These are phyloP conservation scores for Chesias legatella DNA, from an alignment of 2,888 invertebrate genomes.

Conservation along the genomic window DNA sequence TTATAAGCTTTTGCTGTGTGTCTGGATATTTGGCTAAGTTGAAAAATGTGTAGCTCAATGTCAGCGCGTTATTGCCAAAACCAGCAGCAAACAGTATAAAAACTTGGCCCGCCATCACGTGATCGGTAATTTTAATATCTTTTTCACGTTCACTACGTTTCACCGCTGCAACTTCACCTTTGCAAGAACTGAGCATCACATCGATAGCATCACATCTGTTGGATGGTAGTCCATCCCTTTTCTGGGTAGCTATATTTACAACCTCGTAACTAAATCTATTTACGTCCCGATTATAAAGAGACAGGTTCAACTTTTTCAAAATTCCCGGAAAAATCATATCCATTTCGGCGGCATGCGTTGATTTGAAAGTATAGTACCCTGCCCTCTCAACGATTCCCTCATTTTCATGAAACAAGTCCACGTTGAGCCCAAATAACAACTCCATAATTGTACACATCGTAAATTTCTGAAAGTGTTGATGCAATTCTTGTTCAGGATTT, in stretches of 20 bases:
- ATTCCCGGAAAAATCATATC: slow-evolving; percentile 38
- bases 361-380: slow-evolving; percentile 27
- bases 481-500: slow-evolving; percentile 31
- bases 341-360: slow-evolving; percentile 32
- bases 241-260: slow-evolving; percentile 24
- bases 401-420: slow-evolving; percentile 34
- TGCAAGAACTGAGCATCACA: slow-evolving; percentile 28
- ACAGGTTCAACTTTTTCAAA: slow-evolving; percentile 29
- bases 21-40: slow-evolving; percentile 55
- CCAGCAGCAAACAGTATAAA: slow-evolving; percentile 65
- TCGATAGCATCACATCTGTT: slow-evolving; percentile 32
- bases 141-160: slow-evolving; percentile 17
- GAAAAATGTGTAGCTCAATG: slow-evolving; percentile 50
- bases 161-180: slow-evolving; percentile 11
- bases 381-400: slow-evolving; percentile 27
- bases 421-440: slow-evolving; percentile 30
- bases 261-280: slow-evolving; percentile 33
- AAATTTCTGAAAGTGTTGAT: slow-evolving; percentile 33
- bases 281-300: slow-evolving; percentile 29
- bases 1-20: slow-evolving; percentile 48
- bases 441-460: slow-evolving; percentile 34
- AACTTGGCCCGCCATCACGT: slow-evolving; percentile 53
- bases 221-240: slow-evolving; percentile 14
- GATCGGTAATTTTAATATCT: slow-evolving; percentile 40
- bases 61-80: slow-evolving; percentile 60